Evolutionary conservation across 2,888 invertebrate genomes (phyloP).

Genomic region (Eubasilissa splendida): DNA sequence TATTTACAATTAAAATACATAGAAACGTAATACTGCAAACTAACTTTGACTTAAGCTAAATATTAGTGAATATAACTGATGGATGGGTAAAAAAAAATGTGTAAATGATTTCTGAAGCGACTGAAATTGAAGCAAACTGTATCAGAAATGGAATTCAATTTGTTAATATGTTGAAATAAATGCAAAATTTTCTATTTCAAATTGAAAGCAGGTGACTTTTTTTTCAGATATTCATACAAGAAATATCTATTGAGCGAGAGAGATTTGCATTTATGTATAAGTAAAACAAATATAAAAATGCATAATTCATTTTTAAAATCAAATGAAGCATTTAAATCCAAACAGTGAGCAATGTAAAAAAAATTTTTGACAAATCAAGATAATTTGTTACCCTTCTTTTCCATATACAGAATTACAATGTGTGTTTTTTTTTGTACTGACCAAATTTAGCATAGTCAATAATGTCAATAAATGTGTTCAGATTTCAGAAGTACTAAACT

Average conservation of each 20-base stretch:
- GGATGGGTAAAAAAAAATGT: constrained; percentile 56
- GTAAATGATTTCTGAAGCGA: constrained; percentile 40
- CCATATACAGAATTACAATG: too few species aligned
- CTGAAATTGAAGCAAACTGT: constrained; percentile 51
- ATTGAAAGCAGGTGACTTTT: background rate
- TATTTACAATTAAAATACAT: constrained; percentile 61
- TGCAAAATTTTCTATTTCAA: background rate
- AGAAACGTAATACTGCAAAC: constrained; percentile 65
- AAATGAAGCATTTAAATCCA: background rate
- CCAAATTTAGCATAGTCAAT: too few species aligned
- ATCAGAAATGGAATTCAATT: background rate
- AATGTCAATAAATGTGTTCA: too few species aligned
- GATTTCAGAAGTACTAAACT: too few species aligned
- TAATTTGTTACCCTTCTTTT: too few species aligned
- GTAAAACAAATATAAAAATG: background rate
- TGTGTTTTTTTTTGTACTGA: too few species aligned
- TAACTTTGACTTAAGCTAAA: constrained; percentile 58
- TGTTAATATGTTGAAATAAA: background rate
- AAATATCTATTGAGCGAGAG: too few species aligned
- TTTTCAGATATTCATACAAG: background rate
- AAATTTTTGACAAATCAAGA: too few species aligned
- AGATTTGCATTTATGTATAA: background rate
- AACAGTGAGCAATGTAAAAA: too few species aligned
- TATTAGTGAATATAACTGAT: constrained; percentile 2
- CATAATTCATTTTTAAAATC: constrained; percentile 9